Conservation (phyloP, 1,140 invertebrate genomes). For the Micrasema minimum region DNA sequence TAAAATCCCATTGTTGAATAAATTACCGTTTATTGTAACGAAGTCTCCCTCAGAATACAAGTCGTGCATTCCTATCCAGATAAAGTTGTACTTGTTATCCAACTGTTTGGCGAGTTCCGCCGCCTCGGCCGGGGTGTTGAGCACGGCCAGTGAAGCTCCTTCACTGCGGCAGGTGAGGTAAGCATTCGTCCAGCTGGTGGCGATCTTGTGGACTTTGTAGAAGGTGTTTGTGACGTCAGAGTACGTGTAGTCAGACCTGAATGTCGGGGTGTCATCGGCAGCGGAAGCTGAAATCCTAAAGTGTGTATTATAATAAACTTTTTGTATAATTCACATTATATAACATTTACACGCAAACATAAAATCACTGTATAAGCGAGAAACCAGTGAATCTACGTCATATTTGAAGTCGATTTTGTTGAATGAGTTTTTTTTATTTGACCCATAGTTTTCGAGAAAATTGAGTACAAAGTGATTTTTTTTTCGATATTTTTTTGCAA, state of each 20-base stretch:
- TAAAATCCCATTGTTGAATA: no score
- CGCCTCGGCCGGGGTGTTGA: slow-evolving; percentile 29
- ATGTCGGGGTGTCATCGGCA: neutral
- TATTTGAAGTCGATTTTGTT: no score
- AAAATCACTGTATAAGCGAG: neutral
- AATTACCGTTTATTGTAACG: slow-evolving; percentile 42
- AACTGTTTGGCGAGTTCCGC: neutral
- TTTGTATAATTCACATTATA: no score
- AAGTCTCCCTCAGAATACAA: slow-evolving; percentile 47
- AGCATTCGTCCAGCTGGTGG: slow-evolving; percentile 57
- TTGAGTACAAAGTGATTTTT: no score
- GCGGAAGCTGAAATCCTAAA: neutral
- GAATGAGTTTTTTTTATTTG: no score
- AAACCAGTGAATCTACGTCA: no score
- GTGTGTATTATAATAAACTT: neutral
- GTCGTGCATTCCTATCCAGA: slow-evolving; percentile 42
- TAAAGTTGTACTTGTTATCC: neutral
- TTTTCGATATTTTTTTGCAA: no score
- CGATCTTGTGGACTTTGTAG: slow-evolving; percentile 58
- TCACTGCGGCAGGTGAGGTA: slow-evolving; percentile 58
- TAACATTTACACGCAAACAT: neutral
- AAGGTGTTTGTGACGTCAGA: neutral
- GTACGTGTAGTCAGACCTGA: slow-evolving; percentile 39
- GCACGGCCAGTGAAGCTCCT: slow-evolving; percentile 57
- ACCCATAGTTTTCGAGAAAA: no score